Evolutionary conservation across 2,797 vertebrate species (phyloP), one percentile per base, ranked within the genome.

Genomic region (Lepilemur ruficaudatus): DNA sequence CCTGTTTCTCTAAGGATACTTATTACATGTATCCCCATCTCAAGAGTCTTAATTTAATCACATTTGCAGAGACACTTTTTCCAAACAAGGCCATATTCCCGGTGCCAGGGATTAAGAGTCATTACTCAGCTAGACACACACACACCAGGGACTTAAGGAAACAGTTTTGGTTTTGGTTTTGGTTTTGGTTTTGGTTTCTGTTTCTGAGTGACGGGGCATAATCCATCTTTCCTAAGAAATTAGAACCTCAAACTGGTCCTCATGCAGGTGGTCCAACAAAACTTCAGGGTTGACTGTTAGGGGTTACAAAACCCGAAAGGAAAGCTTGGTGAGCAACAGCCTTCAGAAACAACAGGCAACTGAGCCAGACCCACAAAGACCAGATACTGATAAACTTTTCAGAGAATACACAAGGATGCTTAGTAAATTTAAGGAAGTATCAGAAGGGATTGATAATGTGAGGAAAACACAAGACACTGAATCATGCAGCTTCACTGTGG

Each of bases 331-430:
- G 28, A 72, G 20, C 52, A 43, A 57, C 43, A 70, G 11, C 78
- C 52, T 23, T 15, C 0, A 59, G 41, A 63, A 76, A 8, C 1
- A 4, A 12, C 3, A 55, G 3, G n/a, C 61, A 65, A 17, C 12
- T 25, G 13, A 50, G 15, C n/a, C 84, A n/a, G 25, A 86, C 18
- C 61, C 35, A 18, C 48, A 32, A 73, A 67, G 69, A 78, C 50
- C 14, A 14, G 82, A 41, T 20, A 6, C 23, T 1, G 22, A 38
- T 0, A 1, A n/a, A 15, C 63, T 35, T 65, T 38, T 72, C 78
- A 28, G 41, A 57, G 46, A 59, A 35, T 1, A 32, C 2, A 13
- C 7, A 8, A 2, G 5, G 11, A 0, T 1, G 0, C 38, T 32
- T 1, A 32, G n/a, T 5, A 10, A 5, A 5, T 59, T 61, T 23